Percentiles rank a stretch among this genome's conserved stretches.
These are phyloP conservation scores for Vimba vimba DNA, from an alignment of 2,113 vertebrate genomes.

Conservation along the genomic window DNA sequence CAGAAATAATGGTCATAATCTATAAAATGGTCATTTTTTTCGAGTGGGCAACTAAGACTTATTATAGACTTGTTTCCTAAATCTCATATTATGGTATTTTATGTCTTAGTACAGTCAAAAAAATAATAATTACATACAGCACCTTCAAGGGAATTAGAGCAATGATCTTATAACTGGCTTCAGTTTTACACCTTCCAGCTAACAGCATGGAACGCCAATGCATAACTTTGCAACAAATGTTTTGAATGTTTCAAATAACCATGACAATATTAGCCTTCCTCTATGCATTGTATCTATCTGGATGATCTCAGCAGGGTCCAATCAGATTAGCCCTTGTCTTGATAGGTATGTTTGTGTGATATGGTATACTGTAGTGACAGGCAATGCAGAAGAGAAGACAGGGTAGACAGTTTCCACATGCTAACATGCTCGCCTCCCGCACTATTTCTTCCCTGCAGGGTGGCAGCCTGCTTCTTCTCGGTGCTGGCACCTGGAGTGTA, in stretches of 20 bases:
- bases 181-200: not conserved
- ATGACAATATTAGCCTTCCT: not conserved
- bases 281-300: not conserved
- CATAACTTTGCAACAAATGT: slow-evolving; percentile 10
- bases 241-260: slow-evolving; percentile 1
- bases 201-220: not conserved
- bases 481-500: slow-evolving; percentile 49
- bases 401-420: slow-evolving; percentile 45
- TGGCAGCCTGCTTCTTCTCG: slow-evolving; percentile 31
- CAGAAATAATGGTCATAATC: too few relatives aligned
- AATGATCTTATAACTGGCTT: not conserved
- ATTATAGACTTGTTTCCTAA: too few relatives aligned
- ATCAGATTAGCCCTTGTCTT: slow-evolving; percentile 17
- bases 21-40: too few relatives aligned
- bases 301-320: not conserved
- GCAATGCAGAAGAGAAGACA: slow-evolving; percentile 9
- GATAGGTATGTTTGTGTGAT: slow-evolving; percentile 34
- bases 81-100: too few relatives aligned
- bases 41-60: too few relatives aligned
- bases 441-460: slow-evolving; percentile 31
- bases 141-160: not conserved
- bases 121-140: too few relatives aligned
- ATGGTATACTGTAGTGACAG: slow-evolving; percentile 35
- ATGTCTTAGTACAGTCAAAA: too few relatives aligned
- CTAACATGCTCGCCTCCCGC: slow-evolving; percentile 6